Conservation (phyloP, 2,113 vertebrate species). For the Artemisiospiza belli region DNA sequence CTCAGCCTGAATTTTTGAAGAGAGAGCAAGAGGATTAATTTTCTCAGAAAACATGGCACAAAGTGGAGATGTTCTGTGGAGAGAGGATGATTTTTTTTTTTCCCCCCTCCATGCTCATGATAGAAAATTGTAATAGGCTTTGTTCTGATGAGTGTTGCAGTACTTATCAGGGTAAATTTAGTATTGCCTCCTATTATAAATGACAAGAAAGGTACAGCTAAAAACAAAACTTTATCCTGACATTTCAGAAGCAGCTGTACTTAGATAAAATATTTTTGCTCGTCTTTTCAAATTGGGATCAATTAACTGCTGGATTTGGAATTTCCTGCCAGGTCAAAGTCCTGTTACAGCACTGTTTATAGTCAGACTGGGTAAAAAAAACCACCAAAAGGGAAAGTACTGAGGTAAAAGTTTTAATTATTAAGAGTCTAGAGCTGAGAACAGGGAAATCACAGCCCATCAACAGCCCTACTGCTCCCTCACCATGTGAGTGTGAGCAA, state of each 20-base stretch:
- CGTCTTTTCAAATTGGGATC: neutral
- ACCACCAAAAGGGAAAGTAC: neutral
- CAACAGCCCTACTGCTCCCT: neutral
- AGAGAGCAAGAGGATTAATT: neutral
- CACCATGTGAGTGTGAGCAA: neutral
- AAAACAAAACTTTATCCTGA: neutral
- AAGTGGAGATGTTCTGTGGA: neutral
- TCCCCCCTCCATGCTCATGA: neutral
- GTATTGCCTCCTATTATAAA: neutral
- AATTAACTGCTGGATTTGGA: neutral
- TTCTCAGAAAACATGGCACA: neutral
- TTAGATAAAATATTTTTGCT: neutral
- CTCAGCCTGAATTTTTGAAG: neutral
- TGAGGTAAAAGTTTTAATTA: slow-evolving; percentile 30
- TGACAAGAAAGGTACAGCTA: neutral
- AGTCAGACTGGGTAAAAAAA: neutral
- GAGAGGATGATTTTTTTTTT: neutral
- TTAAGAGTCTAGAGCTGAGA: neutral
- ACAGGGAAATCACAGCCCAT: neutral
- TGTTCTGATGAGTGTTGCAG: neutral
- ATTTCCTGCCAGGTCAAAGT: neutral
- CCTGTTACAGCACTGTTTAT: neutral
- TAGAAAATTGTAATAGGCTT: neutral
- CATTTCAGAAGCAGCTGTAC: neutral
- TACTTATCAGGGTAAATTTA: neutral